Evolutionary conservation across 2,797 vertebrate genomes (phyloP).

Genomic region (Triplophysa yarkandensis): DNA sequence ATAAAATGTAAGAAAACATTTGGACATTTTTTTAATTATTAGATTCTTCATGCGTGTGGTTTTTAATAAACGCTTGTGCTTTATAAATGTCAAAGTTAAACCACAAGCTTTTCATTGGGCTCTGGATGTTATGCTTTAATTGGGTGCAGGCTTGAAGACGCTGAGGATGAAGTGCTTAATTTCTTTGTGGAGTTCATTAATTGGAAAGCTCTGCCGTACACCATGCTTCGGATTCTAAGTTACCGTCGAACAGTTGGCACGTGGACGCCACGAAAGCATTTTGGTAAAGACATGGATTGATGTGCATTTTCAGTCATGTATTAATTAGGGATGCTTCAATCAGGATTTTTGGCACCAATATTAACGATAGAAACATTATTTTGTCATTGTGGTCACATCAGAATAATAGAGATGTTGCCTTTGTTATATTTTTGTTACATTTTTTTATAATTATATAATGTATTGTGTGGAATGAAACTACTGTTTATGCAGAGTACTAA

Average conservation of each 20-base stretch:
- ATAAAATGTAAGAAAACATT: slow-evolving; percentile 62
- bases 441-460: no score
- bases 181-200: slow-evolving; percentile 75
- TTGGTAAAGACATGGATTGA: slow-evolving; percentile 62
- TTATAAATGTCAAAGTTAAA: slow-evolving; percentile 22
- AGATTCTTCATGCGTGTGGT: slow-evolving; percentile 11
- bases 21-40: slow-evolving; percentile 6
- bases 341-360: no score
- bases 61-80: slow-evolving; percentile 26
- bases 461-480: no score
- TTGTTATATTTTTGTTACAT: no score
- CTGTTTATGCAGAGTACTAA: no score
- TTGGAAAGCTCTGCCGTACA: slow-evolving; percentile 66
- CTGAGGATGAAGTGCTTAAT: slow-evolving; percentile 65
- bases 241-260: slow-evolving; percentile 58
- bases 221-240: slow-evolving; percentile 64
- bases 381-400: no score
- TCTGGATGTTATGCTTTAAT: slow-evolving; percentile 48
- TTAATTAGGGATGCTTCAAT: no score
- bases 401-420: no score
- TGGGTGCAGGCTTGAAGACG: slow-evolving; percentile 64
- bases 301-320: background rate
- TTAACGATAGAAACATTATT: no score
- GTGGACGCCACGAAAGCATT: slow-evolving; percentile 65
- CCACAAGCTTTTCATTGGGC: slow-evolving; percentile 37